Evolutionary conservation across 2,888 invertebrate genomes (phyloP), one percentile per base, ranked within the genome.

Genomic region (Ornithoptera alexandrae): DNA sequence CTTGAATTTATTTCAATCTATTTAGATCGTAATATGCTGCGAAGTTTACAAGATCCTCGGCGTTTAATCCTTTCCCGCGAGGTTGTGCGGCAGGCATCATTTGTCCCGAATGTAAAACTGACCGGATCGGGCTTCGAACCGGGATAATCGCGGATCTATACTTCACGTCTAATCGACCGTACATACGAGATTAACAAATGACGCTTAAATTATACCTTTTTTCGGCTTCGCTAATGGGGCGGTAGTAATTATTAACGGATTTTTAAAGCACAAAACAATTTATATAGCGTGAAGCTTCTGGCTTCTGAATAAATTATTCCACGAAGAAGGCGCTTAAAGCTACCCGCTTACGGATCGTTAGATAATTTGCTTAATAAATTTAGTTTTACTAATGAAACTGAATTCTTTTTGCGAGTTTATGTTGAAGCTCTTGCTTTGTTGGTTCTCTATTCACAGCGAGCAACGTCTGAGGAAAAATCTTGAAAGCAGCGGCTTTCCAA

Each of bases 121-220:
- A 62, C 57, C 57, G 24, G 61, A 58, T 58, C 66, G 15, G 58
- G 62, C 65, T 61, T 66, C 69, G 71, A 74, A 71, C 74, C 73
- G 68, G 78, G 77, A 76, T 75, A 75, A 76, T 72, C 68, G 72
- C 73, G 39, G 50, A 62, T 69, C 67, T 53, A 70, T 70, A 66
- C 62, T 67, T 67, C 62, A 82, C 75, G 74, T 76, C 90, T 89
- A 92, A 92, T 92, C 87, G 90, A 86, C 78, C 88, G 88, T 76
- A 76, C 76, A 65, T 78, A 79, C 79, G 82, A 86, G 88, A 89
- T 92, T 91, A 90, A 92, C 87, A 89, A 92, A 92, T 90, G 88
- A 83, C 77, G 89, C 89, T 89, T 87, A 89, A 89, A 89, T 82
- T 87, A 80, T 87, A 88, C 92, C 92, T 92, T 92, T 92, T 92